phyloP scores from a whole-genome alignment of 2,113 vertebrate genomes.

The Stomatorhinus ivindoensis region DNA sequence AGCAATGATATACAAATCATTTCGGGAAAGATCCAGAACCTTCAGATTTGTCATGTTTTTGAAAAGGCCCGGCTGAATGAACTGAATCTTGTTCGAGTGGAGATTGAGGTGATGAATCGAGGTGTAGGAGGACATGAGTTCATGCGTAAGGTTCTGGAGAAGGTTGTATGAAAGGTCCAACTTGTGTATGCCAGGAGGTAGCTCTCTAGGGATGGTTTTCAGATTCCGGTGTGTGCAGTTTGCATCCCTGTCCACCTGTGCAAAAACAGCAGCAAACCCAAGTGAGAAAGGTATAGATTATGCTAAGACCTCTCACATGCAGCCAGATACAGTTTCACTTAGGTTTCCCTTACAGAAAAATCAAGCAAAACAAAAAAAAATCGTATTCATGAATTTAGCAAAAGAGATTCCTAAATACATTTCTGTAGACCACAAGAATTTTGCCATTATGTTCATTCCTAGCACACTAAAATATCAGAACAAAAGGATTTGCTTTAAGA shows the following conservation, averaged over 20 bases:
- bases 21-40: constrained; percentile 75
- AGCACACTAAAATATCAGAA: not conserved
- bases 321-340: not conserved
- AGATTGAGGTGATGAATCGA: constrained; percentile 69
- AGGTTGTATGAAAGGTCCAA: constrained; percentile 79
- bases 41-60: constrained; percentile 61
- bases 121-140: constrained; percentile 54
- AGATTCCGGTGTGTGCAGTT: constrained; percentile 69
- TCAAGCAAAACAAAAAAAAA: constrained; percentile 6
- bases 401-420: constrained; percentile 22
- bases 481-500: not conserved
- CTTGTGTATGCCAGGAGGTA: constrained; percentile 57
- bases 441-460: not conserved
- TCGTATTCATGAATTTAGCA: constrained; percentile 15
- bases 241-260: constrained; percentile 65
- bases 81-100: constrained; percentile 74
- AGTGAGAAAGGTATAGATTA: not conserved
- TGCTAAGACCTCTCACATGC: not conserved
- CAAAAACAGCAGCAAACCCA: constrained; percentile 17
- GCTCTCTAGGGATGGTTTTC: constrained; percentile 54
- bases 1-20: constrained; percentile 63
- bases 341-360: not conserved
- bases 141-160: constrained; percentile 66
- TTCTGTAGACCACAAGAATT: not conserved
- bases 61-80: constrained; percentile 72